Percentiles rank a stretch among this genome's conserved stretches.
Evolutionary conservation across 1,140 invertebrate species (phyloP).

Genomic region (Lineus longissimus): DNA sequence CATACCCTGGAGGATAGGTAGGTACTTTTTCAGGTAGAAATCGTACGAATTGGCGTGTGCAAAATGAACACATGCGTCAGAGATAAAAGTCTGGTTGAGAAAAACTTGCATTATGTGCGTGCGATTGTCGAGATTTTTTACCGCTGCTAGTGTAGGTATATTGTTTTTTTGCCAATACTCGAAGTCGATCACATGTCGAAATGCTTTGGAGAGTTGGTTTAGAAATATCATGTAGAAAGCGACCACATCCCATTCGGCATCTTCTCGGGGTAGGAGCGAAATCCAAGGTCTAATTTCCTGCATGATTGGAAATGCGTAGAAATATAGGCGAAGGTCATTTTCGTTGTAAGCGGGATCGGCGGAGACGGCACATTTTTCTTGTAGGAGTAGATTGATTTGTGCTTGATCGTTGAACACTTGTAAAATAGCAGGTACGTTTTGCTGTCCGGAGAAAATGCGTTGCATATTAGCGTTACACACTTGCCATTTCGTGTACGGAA

Average conservation of each 20-base stretch:
- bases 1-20: slow-evolving; percentile 1
- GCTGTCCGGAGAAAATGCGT: neutral
- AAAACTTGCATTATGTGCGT: neutral
- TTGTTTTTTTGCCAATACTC: slow-evolving; percentile 9
- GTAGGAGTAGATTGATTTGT: neutral
- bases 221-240: slow-evolving; percentile 4
- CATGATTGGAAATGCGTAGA: slow-evolving; percentile 5
- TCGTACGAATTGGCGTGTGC: neutral
- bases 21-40: slow-evolving; percentile 3
- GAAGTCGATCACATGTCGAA: neutral
- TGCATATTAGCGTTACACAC: slow-evolving; percentile 8
- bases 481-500: slow-evolving; percentile 7
- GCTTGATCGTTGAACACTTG: neutral
- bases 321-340: slow-evolving; percentile 2
- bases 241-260: neutral
- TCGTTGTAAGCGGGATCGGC: neutral
- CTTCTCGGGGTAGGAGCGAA: neutral
- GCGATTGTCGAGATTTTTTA: neutral
- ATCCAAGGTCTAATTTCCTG: neutral
- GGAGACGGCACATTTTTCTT: neutral
- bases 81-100: slow-evolving; percentile 2
- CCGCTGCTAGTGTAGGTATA: slow-evolving; percentile 4
- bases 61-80: neutral
- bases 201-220: slow-evolving; percentile 3
- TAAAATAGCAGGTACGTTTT: slow-evolving; percentile 1